Evolutionary conservation across 1,140 invertebrate genomes (phyloP), one percentile per base, ranked within the genome.

Genomic region (Trichogramma pretiosum): DNA sequence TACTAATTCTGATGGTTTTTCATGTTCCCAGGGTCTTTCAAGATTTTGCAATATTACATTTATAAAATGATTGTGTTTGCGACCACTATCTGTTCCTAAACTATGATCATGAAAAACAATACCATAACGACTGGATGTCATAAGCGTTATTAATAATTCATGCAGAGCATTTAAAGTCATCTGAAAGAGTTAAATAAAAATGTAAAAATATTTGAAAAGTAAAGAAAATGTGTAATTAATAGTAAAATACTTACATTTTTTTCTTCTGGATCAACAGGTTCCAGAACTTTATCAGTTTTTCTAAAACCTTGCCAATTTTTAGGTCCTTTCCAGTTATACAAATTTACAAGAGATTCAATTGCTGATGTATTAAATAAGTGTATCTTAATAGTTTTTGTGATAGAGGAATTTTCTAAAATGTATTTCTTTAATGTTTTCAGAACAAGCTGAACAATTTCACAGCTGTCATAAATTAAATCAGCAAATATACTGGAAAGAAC

Each of bases 301-400:
- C 59, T 62, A 9, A 48, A 33, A 33, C 65, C 57, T 10, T 68
- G 66, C 47, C 67, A 68, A 54, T 74, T 74, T 30, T 62, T 70
- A 16, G 80, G 82, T 9, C 84, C 84, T 61, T 79, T 81, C 85
- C 85, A 88, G 54, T 81, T 77, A 53, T 85, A 88, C 1, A 89
- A 66, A 54, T 77, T 77, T 5, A 84, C 75, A 28, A 89, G 68
- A 61, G 76, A 73, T 49, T 79, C 77, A 19, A 87, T 64, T 28
- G 80, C 76, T 50, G 75, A 65, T 19, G 80, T 77, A 54, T 76
- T 83, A 53, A 89, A 88, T 9, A 82, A 72, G 43, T 78, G 77
- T 7, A 88, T 64, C 62, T 88, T 88, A 8, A 76, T 70, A 0
- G 84, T 87, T 70, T 87, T 88, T 14, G 74, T 78, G 35, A 89